phyloP scores from a whole-genome alignment of 2,888 invertebrate species.

The Drosophila mimetica region DNA sequence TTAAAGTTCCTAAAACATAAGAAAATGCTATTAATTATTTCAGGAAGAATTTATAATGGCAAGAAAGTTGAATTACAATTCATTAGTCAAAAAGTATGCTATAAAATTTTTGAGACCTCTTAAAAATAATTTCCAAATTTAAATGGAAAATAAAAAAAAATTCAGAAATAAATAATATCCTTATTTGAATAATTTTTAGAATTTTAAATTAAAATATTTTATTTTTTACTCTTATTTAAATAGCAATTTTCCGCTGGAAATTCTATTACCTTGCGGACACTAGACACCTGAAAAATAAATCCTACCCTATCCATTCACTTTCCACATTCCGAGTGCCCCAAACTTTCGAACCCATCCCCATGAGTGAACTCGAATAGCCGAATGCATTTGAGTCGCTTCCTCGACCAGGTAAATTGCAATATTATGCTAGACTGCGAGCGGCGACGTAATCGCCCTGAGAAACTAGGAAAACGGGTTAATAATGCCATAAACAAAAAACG shows the following conservation, averaged over 20 bases:
- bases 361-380: slow-evolving; percentile 38
- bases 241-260: neutral
- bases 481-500: slow-evolving; percentile 70
- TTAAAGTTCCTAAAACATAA: neutral
- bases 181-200: no score
- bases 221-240: neutral
- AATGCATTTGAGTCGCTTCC: slow-evolving; percentile 52
- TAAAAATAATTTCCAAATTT: neutral
- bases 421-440: slow-evolving; percentile 43
- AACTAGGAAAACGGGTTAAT: slow-evolving; percentile 79
- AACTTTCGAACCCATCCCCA: slow-evolving; percentile 26
- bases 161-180: neutral
- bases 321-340: slow-evolving; percentile 30
- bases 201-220: neutral
- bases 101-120: neutral
- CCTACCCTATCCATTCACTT: slow-evolving; percentile 23
- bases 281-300: slow-evolving; percentile 9
- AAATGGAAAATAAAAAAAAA: neutral
- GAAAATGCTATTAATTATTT: neutral
- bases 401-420: slow-evolving; percentile 36
- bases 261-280: slow-evolving; percentile 1
- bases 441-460: slow-evolving; percentile 50
- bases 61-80: neutral
- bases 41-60: neutral
- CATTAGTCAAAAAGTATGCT: slow-evolving; percentile 6